Base-by-base conservation (phyloP, 2,113 vertebrate genomes). In the Ciconia boyciana region DNA sequence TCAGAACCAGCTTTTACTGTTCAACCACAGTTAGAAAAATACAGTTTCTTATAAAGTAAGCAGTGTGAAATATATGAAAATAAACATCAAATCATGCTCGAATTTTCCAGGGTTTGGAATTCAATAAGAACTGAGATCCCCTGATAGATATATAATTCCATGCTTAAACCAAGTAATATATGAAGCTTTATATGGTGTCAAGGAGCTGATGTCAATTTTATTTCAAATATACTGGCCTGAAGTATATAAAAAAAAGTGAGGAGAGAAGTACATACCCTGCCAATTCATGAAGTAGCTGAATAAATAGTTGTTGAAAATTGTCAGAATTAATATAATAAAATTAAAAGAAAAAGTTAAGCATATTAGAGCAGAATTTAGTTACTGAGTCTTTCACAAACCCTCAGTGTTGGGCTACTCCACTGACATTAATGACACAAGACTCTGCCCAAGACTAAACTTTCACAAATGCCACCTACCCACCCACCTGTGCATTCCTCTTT, bases 1-100 rank as follows among this genome's bases (percentile, higher is more conserved):
- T 91, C 80, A 87, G 61, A 94, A 93, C 9, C 84, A 93, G 68
- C 31, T 89, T 90, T 94, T 75, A 95, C 49, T 94, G 79, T 90
- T 94, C 90, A 77, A 34, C 58, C 68, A 83, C 76, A 94, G 86
- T 52, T 48, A n/a, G 55, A 81, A 96, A 92, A 89, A 87, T 49
- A 77, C 5, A 22, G 64, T 71, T 82, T 91, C 62, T 60, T 87
- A 87, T 52, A 68, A 86, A 90, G 68, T 34, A 68, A 93, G 64
- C 43, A 93, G 39, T 84, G 51, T 1, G 1, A 93, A 81, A 92
- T 2, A 24, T 9, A 78, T 48, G 57, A 76, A 95, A 93, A 94
- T 87, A 83, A 94, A 87, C 52, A 90, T 71, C 34, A 86, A 89
- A 62, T 49, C 46, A 64, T 15, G 51, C 10, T 74, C 16, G 1